phyloP scores from a whole-genome alignment of 2,888 invertebrate genomes.

The Coelopa pilipes region DNA sequence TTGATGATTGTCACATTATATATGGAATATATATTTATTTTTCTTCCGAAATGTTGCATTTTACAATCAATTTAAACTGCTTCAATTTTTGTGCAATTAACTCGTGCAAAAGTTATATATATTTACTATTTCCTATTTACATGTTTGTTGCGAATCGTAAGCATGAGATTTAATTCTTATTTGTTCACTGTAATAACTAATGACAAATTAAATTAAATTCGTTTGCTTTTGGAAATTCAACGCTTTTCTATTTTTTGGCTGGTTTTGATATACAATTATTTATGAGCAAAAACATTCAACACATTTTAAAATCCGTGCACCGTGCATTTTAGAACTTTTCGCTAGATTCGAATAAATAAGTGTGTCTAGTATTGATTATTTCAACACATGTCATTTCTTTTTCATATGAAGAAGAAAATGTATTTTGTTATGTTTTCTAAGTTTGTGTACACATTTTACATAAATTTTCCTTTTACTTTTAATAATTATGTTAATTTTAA shows the following conservation, averaged over 20 bases:
- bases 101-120: slow-evolving; percentile 26
- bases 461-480: slow-evolving; percentile 9
- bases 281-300: slow-evolving; percentile 1
- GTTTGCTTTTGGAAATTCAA: background rate
- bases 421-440: slow-evolving; percentile 21
- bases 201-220: background rate
- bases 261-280: slow-evolving; percentile 3
- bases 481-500: slow-evolving; percentile 27
- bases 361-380: slow-evolving; percentile 11
- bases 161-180: background rate
- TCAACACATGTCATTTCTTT: background rate
- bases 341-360: slow-evolving; percentile 1
- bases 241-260: background rate
- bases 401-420: background rate
- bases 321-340: slow-evolving; percentile 14
- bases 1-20: background rate
- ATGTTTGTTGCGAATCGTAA: background rate
- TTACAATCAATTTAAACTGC: slow-evolving; percentile 7
- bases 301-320: slow-evolving; percentile 13
- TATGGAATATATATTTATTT: slow-evolving; percentile 20
- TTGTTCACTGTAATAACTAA: background rate
- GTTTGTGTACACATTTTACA: slow-evolving; percentile 30
- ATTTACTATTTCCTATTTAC: background rate
- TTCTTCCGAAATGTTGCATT: background rate
- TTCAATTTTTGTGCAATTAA: slow-evolving; percentile 31